Percentiles rank a stretch among this genome's conserved stretches.
phyloP scores from a whole-genome alignment of 2,888 invertebrate species.

The Cantharis flavilabris region DNA sequence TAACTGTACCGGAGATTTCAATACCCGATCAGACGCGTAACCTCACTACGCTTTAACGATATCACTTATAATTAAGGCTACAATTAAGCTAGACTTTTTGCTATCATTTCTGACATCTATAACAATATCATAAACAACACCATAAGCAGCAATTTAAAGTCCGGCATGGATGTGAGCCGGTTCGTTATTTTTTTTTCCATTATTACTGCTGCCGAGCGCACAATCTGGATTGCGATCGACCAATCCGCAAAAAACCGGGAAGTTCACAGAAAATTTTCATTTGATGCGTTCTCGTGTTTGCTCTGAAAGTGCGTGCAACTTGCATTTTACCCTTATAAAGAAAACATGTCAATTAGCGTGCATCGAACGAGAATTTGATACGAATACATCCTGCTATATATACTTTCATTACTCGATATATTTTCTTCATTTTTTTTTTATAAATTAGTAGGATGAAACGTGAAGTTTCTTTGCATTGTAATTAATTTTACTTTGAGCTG shows the following conservation, averaged over 20 bases:
- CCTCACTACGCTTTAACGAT: slow-evolving; percentile 5
- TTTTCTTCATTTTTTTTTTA: background rate
- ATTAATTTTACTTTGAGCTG: background rate
- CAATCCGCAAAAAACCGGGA: slow-evolving; percentile 19
- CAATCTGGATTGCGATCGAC: slow-evolving; percentile 33
- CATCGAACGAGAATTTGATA: slow-evolving; percentile 20
- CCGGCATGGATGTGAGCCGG: slow-evolving; percentile 32
- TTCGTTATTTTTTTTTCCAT: slow-evolving; percentile 39
- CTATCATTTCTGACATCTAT: slow-evolving; percentile 42
- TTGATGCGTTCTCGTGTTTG: slow-evolving; percentile 16
- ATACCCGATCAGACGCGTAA: slow-evolving; percentile 5
- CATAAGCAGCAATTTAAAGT: slow-evolving; percentile 41
- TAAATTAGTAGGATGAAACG: background rate
- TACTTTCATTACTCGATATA: background rate
- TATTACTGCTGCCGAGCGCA: slow-evolving; percentile 7
- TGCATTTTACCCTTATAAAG: slow-evolving; percentile 30
- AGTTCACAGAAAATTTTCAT: slow-evolving; percentile 25
- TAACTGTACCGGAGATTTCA: slow-evolving; percentile 1
- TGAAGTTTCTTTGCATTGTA: background rate
- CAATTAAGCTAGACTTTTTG: slow-evolving; percentile 36
- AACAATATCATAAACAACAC: slow-evolving; percentile 49
- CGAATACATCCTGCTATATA: background rate
- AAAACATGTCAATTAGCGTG: slow-evolving; percentile 34
- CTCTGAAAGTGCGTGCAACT: slow-evolving; percentile 6
- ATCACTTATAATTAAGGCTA: slow-evolving; percentile 30